A percentile compares a stretch with the other conserved stretches of the same genome.
These are phyloP conservation scores for Pagrus major DNA, from an alignment of 2,113 vertebrate genomes.

Conservation along the genomic window DNA sequence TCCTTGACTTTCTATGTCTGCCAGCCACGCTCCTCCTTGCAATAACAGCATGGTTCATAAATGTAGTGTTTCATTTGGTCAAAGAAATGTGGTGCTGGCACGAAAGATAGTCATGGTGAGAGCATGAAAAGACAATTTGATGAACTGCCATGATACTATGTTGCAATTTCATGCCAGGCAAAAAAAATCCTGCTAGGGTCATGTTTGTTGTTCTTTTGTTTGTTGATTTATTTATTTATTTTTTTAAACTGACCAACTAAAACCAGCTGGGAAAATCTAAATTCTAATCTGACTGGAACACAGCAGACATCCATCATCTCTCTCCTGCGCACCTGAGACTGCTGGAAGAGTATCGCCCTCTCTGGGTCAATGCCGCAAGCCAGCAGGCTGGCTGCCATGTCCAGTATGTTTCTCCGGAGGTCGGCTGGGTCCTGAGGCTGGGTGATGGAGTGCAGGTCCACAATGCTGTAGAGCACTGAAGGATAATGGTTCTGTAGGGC, in stretches of 20 bases:
- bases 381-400: slow-evolving; percentile 92
- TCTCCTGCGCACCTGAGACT: slow-evolving; percentile 88
- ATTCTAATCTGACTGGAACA: neutral
- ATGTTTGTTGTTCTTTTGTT: no score
- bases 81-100: no score
- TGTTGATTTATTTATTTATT: neutral
- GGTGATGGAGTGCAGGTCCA: slow-evolving; percentile 95
- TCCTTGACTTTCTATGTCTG: no score
- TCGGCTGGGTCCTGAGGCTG: slow-evolving; percentile 86
- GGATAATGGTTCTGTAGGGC: slow-evolving; percentile 86
- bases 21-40: no score
- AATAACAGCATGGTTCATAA: no score
- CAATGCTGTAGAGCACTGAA: slow-evolving; percentile 92
- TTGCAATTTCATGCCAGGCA: neutral
- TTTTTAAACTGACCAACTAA: neutral
- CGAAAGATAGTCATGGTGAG: no score
- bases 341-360: slow-evolving; percentile 92
- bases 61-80: no score
- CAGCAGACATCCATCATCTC: neutral
- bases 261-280: neutral
- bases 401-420: slow-evolving; percentile 88
- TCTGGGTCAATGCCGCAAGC: slow-evolving; percentile 93
- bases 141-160: no score
- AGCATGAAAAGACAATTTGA: no score
- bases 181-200: neutral